phyloP scores from a whole-genome alignment of 2,797 vertebrate genomes.

The Florisuga fusca region DNA sequence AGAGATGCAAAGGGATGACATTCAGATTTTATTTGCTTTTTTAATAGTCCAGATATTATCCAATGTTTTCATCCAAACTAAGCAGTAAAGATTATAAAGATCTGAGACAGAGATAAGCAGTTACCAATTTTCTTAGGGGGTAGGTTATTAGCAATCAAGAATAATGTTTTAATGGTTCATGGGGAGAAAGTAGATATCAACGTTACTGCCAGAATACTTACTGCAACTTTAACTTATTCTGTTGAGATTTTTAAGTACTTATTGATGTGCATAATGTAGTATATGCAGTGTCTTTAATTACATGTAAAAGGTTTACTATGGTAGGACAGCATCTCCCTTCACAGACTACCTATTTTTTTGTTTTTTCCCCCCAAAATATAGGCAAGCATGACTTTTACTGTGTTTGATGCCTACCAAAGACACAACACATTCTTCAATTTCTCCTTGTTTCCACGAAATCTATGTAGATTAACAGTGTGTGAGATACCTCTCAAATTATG shows the following conservation, averaged over 20 bases:
- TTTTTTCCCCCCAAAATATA: too few species aligned
- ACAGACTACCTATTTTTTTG: background rate
- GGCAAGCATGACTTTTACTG: background rate
- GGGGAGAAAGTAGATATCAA: background rate
- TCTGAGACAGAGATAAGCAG: background rate
- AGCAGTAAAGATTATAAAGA: background rate
- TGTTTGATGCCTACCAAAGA: background rate
- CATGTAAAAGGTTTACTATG: background rate
- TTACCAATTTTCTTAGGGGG: background rate
- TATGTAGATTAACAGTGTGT: background rate
- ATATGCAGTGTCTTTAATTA: background rate
- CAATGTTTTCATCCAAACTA: background rate
- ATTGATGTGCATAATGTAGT: background rate
- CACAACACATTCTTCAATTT: background rate
- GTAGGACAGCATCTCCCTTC: background rate
- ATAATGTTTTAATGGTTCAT: background rate
- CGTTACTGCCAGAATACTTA: background rate
- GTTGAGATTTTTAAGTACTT: background rate
- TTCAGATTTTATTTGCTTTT: background rate
- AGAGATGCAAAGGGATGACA: background rate
- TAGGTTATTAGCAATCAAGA: background rate
- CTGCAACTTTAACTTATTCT: background rate
- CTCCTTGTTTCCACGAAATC: background rate
- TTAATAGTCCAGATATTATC: background rate
- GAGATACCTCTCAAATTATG: background rate